Percentiles rank a stretch among this genome's conserved stretches.
Evolutionary conservation across 2,888 invertebrate species (phyloP).

Genomic region (Dromius quadrimaculatus): DNA sequence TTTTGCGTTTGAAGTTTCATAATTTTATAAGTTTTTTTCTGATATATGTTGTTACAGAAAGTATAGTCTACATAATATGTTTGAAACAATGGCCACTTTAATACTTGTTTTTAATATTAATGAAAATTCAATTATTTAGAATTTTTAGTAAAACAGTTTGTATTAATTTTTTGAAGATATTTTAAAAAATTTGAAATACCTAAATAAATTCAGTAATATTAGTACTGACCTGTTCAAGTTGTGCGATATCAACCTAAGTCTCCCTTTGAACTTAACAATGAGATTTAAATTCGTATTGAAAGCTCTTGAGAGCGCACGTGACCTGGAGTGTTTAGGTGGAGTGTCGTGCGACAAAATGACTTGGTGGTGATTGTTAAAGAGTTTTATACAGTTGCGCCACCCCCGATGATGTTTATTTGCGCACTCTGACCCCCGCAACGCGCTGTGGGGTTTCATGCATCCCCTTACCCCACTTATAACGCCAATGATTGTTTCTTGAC

Average conservation of each 20-base stretch:
- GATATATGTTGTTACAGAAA: too few species aligned
- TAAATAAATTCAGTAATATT: too few species aligned
- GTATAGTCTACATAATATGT: too few species aligned
- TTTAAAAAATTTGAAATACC: too few species aligned
- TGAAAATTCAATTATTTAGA: too few species aligned
- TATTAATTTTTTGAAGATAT: too few species aligned
- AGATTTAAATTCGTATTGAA: not conserved
- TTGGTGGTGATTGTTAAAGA: conserved; percentile 38
- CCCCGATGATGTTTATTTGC: conserved; percentile 42
- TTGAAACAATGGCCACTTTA: too few species aligned
- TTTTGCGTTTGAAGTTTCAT: too few species aligned
- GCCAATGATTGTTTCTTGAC: conserved; percentile 32
- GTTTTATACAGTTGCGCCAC: conserved; percentile 43
- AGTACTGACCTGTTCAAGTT: conserved; percentile 18
- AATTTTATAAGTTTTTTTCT: too few species aligned
- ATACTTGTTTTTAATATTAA: too few species aligned
- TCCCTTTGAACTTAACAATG: not conserved
- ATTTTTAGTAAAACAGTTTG: too few species aligned
- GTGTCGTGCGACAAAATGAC: conserved; percentile 41
- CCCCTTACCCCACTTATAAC: not conserved
- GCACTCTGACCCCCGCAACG: conserved; percentile 28
- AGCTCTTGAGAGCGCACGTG: not conserved
- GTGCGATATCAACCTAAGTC: not conserved
- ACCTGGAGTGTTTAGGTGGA: conserved; percentile 10
- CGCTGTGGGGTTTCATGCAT: conserved; percentile 11